Percentiles rank a stretch among this genome's conserved stretches.
Evolutionary conservation across 2,113 vertebrate species (phyloP).

Genomic region (Hippocampus guttulatus): DNA sequence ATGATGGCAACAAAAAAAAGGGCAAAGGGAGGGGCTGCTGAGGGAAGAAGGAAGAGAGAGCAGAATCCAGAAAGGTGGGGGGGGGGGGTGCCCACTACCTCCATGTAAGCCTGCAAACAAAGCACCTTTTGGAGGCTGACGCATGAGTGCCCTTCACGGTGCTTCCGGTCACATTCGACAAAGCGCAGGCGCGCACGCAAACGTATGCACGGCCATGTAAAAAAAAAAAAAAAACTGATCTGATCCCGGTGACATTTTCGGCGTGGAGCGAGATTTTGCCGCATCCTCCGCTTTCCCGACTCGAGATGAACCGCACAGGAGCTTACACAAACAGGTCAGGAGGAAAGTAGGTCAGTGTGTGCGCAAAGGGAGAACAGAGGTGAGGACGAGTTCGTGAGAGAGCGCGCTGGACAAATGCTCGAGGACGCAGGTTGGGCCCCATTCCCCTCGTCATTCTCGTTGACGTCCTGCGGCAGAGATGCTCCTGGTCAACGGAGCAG

Average conservation of each 20-base stretch:
- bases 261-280: slow-evolving; percentile 37
- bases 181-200: background rate
- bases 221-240: background rate
- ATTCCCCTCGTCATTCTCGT: slow-evolving; percentile 26
- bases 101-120: slow-evolving; percentile 55
- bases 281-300: slow-evolving; percentile 46
- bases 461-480: slow-evolving; percentile 32
- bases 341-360: slow-evolving; percentile 71
- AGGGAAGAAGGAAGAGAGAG: background rate
- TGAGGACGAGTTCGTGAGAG: slow-evolving; percentile 18
- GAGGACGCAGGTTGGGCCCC: slow-evolving; percentile 19
- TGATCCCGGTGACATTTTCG: slow-evolving; percentile 57
- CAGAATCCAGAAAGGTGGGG: background rate
- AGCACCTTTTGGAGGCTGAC: slow-evolving; percentile 58
- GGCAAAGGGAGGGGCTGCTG: slow-evolving; percentile 26
- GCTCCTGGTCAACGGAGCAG: slow-evolving; percentile 34
- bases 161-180: slow-evolving; percentile 35
- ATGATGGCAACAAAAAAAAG: slow-evolving; percentile 36
- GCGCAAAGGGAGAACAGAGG: slow-evolving; percentile 27
- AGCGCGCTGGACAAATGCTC: background rate
- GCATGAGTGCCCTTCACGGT: slow-evolving; percentile 52
- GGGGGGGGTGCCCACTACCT: slow-evolving; percentile 33
- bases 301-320: slow-evolving; percentile 32
- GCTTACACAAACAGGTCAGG: slow-evolving; percentile 68
- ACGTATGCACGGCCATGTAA: background rate